A percentile compares a stretch with the other conserved stretches of the same genome.
These are phyloP conservation scores for Hybos culiciformis DNA, from an alignment of 2,888 invertebrate species.

Conservation along the genomic window DNA sequence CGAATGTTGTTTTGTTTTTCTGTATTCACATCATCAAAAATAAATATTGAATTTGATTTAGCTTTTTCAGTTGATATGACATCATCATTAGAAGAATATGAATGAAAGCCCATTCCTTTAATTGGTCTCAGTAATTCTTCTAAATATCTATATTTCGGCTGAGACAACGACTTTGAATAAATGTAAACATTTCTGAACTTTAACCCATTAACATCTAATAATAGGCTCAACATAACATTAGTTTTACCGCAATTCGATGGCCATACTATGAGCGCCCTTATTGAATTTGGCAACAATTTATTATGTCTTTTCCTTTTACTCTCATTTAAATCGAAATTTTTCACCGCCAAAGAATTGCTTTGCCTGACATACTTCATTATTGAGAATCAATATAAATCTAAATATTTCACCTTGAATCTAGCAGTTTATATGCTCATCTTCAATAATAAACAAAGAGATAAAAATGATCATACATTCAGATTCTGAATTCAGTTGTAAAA, in stretches of 20 bases:
- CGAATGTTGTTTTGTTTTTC: slow-evolving; percentile 22
- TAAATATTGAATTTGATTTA: slow-evolving; percentile 23
- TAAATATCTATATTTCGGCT: slow-evolving; percentile 16
- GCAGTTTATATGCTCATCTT: neutral
- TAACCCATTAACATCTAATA: slow-evolving; percentile 22
- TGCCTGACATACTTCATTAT: neutral
- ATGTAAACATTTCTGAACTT: slow-evolving; percentile 26
- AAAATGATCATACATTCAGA: neutral
- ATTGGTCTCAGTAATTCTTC: slow-evolving; percentile 9
- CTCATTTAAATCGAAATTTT: neutral
- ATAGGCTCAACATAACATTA: slow-evolving; percentile 20
- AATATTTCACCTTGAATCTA: neutral
- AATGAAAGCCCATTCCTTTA: slow-evolving; percentile 7
- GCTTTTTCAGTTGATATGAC: slow-evolving; percentile 13
- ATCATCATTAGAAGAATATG: slow-evolving; percentile 9
- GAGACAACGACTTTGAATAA: slow-evolving; percentile 18
- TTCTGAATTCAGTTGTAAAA: neutral
- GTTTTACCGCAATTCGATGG: slow-evolving; percentile 25
- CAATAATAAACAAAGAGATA: neutral
- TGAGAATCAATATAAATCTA: neutral
- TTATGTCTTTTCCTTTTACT: slow-evolving; percentile 15
- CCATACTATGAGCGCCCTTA: slow-evolving; percentile 17
- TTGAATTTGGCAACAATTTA: slow-evolving; percentile 16
- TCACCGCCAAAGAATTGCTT: neutral
- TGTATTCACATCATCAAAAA: slow-evolving; percentile 30